phyloP scores from a whole-genome alignment of 2,797 vertebrate genomes.

The Champsocephalus gunnari region DNA sequence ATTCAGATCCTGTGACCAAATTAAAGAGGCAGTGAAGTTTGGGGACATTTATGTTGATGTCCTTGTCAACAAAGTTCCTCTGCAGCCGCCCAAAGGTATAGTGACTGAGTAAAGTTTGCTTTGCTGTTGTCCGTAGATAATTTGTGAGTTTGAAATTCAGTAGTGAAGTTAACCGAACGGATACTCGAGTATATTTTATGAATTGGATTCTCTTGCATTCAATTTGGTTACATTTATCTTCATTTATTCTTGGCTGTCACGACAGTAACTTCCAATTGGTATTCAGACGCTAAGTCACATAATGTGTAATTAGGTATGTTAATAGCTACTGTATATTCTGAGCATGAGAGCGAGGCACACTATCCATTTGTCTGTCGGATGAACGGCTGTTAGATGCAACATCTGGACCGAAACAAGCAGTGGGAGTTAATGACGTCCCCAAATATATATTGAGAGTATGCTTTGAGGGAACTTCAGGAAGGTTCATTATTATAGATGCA shows the following conservation, averaged over 20 bases:
- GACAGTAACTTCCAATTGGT: constrained; percentile 20
- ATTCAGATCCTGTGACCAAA: constrained; percentile 65
- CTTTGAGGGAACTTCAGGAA: neutral
- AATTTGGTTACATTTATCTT: constrained; percentile 19
- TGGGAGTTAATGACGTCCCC: constrained; percentile 3
- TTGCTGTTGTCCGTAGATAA: constrained; percentile 32
- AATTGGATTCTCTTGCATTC: constrained; percentile 21
- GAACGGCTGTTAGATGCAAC: constrained; percentile 9
- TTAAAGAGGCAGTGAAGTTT: constrained; percentile 61
- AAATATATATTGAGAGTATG: constrained; percentile 5
- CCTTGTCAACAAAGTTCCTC: constrained; percentile 55
- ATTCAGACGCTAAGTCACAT: constrained; percentile 10
- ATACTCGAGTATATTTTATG: constrained; percentile 25
- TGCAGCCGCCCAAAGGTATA: constrained; percentile 27
- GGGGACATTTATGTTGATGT: constrained; percentile 51
- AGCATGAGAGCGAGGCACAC: constrained; percentile 3
- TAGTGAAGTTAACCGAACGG: constrained; percentile 15
- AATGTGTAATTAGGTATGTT: constrained; percentile 9
- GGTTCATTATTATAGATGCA: neutral
- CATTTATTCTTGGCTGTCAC: constrained; percentile 10
- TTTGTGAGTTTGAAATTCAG: constrained; percentile 17
- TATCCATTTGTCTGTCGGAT: constrained; percentile 17
- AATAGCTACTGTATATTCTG: constrained; percentile 9
- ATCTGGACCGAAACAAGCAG: constrained; percentile 15
- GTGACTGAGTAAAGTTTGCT: constrained; percentile 21